These are phyloP conservation scores for Steinernema hermaphroditum DNA, from an alignment of 2,888 invertebrate species.

Conservation along the genomic window DNA sequence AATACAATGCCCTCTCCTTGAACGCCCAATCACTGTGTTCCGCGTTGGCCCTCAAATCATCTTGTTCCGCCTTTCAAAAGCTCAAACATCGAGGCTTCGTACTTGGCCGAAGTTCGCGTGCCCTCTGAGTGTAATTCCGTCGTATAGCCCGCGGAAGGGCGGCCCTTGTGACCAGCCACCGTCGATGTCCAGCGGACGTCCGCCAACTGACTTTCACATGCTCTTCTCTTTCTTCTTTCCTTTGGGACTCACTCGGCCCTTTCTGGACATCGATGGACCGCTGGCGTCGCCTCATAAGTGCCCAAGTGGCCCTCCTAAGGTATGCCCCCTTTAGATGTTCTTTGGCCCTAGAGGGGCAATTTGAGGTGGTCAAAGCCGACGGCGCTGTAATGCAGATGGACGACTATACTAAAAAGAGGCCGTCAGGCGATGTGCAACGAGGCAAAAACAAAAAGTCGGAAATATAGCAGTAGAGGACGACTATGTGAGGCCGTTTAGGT, in stretches of 20 bases:
- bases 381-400: constrained; percentile 14
- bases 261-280: not conserved
- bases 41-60: no score
- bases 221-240: not conserved
- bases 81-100: not conserved
- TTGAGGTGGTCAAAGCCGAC: not conserved
- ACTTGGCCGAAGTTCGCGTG: not conserved
- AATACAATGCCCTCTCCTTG: no score
- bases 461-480: not conserved
- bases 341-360: not conserved
- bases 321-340: not conserved
- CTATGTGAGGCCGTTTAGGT: not conserved
- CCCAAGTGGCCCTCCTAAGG: not conserved
- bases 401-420: constrained; percentile 19
- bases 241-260: not conserved
- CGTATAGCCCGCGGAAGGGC: not conserved
- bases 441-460: not conserved
- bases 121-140: constrained; percentile 14
- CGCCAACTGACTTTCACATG: constrained; percentile 9
- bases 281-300: not conserved
- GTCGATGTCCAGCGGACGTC: not conserved
- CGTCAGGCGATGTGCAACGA: not conserved
- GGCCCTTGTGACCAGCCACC: not conserved
- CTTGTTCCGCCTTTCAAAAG: not conserved
- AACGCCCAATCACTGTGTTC: no score